Base-by-base conservation (phyloP, 2,888 invertebrate genomes). In the Ceriagrion tenellum region DNA sequence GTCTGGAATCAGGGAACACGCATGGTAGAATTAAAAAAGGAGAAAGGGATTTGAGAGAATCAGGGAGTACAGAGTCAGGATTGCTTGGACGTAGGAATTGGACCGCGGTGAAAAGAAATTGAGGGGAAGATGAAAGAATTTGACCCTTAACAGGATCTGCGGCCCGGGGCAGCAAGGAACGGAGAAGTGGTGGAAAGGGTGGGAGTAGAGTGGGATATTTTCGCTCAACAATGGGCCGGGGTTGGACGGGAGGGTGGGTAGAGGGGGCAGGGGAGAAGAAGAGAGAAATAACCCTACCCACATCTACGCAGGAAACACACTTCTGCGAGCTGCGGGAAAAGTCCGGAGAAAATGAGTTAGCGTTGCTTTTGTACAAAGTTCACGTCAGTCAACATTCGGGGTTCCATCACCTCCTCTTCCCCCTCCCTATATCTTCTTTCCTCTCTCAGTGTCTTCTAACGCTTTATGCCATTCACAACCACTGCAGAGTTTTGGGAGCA, bases 321-420 rank as follows among this genome's bases (percentile, higher is more conserved):
- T 35, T 23, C 26, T 69, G 18, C 13, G 35, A 12, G 35, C 81
- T 16, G 16, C 81, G 81, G 35, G 35, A 81, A 59, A 81, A 81
- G 81, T 81, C 35, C 81, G 35, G 47, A 74, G 93, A 69, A 93
- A 93, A 93, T 93, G 93, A 93, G 93, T 93, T 93, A 93, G 47
- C 30, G 74, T 69, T 40, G 47, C n/a, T 47, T 69, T 63, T n/a
- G 63, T n/a, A 93, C 91, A 91, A 63, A 91, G 91, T 91, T 91
- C 91, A 63, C 69, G 69, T 93, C 93, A 93, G 93, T 93, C 93
- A 63, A 63, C 26, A 40, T 40, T 63, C 90, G 91, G 20, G 35
- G 56, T 90, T 23, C 18, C 12, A 26, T 69, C 26, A 8, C 81
- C 81, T 3, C 30, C 81, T 16, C 81, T 13, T 16, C n/a, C n/a